Base-by-base conservation (phyloP, 2,113 vertebrate species). In the Atherinomorus stipes region DNA sequence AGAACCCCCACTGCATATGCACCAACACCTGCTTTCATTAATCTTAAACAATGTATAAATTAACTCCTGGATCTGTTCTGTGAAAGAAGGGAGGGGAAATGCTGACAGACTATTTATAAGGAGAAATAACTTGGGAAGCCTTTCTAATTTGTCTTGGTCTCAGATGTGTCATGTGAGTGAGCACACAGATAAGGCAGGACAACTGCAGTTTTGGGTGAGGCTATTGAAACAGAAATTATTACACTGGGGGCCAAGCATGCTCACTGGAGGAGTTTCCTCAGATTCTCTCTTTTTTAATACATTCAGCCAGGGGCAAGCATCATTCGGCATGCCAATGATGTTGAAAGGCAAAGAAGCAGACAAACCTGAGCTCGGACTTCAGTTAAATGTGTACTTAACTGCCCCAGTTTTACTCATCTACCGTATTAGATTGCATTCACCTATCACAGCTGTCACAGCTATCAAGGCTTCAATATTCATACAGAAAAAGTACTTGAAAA, bases 41-140 rank as follows among this genome's bases (percentile, higher is more conserved):
- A 94, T 94, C 93, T 90, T 90, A 91, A 90, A 84, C 84, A 93
- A 93, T 91, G 88, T 92, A 90, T 93, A 91, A 92, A 92, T 94
- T 78, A 93, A 93, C 90, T 92, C 78, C 54, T 74, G 80, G 71
- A 85, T 92, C 77, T 90, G 74, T 89, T 88, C 63, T 82, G 67
- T 81, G 74, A 71, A 82, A 85, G 58, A 78, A 71, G 80, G 77
- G 68, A 76, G 83, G 66, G 28, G 49, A 8, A 64, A 62, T 67
- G 83, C 82, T 90, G 90, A 91, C 92, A 88, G 81, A 81, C 87
- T 92, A 88, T 93, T 93, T 93, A 92, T 89, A 88, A 87, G 85
- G 81, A 87, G 88, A 92, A 92, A 92, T 92, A 93, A 93, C 90
- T 86, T 78, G 66, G 79, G 83, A 90, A 87, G 86, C 75, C 53